These are phyloP conservation scores for Leucophora obtusa DNA, from an alignment of 2,888 invertebrate genomes.

Conservation along the genomic window DNA sequence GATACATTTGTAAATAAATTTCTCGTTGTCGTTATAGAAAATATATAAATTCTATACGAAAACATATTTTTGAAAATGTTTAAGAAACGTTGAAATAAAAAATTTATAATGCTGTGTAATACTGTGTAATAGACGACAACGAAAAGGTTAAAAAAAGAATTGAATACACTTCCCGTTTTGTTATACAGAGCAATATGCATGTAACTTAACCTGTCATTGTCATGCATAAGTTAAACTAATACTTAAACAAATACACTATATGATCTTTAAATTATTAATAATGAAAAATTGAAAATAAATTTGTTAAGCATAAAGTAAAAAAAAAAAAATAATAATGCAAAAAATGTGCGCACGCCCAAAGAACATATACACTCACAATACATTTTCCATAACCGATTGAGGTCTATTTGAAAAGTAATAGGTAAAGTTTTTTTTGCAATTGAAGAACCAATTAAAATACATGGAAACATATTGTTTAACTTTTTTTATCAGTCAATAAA, in stretches of 20 bases:
- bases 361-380: too few species aligned
- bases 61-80: not conserved
- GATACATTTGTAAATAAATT: not conserved
- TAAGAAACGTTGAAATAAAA: not conserved
- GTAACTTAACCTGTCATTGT: not conserved
- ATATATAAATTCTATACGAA: not conserved
- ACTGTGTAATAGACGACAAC: not conserved
- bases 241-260: not conserved
- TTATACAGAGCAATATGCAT: not conserved
- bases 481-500: too few species aligned
- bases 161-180: not conserved
- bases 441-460: too few species aligned
- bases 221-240: not conserved
- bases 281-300: too few species aligned
- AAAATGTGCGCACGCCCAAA: too few species aligned
- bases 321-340: too few species aligned
- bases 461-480: too few species aligned
- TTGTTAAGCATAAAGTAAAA: too few species aligned
- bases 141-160: not conserved
- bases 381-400: too few species aligned
- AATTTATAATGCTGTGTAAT: not conserved
- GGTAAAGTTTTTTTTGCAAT: too few species aligned
- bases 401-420: too few species aligned
- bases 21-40: not conserved
- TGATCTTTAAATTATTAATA: not conserved